Evolutionary conservation across 2,888 invertebrate species (phyloP).

Genomic region (Bimastos eiseni): DNA sequence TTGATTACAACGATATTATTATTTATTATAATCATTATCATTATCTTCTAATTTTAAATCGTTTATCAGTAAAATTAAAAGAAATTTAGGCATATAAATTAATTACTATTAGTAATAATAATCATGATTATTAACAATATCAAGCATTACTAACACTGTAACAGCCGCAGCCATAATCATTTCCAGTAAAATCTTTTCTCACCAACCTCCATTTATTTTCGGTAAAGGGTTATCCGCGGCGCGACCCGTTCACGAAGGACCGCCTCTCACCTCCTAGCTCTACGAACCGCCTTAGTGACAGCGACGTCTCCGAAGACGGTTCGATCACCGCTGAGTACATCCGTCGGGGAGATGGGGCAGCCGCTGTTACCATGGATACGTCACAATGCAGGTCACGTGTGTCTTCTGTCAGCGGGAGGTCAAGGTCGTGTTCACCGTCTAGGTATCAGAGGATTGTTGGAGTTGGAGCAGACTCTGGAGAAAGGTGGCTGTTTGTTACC

Average conservation of each 20-base stretch:
- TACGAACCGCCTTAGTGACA: slow-evolving; percentile 80
- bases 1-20: no score
- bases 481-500: neutral
- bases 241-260: slow-evolving; percentile 44
- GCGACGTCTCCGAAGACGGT: slow-evolving; percentile 77
- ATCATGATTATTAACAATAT: no score
- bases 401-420: neutral
- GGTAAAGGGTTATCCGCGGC: neutral
- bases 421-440: slow-evolving; percentile 16
- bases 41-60: no score
- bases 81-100: no score
- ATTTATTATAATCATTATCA: no score
- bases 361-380: slow-evolving; percentile 3
- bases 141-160: no score
- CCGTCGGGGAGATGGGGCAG: neutral
- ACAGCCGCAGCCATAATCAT: no score
- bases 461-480: neutral
- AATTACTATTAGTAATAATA: no score
- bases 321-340: neutral
- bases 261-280: slow-evolving; percentile 75
- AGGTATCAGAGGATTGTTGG: neutral
- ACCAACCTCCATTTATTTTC: neutral
- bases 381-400: neutral
- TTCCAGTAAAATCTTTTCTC: neutral
- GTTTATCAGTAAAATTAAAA: no score